These are phyloP conservation scores for Drosophila lacicola DNA, from an alignment of 2,888 invertebrate genomes.

Conservation along the genomic window DNA sequence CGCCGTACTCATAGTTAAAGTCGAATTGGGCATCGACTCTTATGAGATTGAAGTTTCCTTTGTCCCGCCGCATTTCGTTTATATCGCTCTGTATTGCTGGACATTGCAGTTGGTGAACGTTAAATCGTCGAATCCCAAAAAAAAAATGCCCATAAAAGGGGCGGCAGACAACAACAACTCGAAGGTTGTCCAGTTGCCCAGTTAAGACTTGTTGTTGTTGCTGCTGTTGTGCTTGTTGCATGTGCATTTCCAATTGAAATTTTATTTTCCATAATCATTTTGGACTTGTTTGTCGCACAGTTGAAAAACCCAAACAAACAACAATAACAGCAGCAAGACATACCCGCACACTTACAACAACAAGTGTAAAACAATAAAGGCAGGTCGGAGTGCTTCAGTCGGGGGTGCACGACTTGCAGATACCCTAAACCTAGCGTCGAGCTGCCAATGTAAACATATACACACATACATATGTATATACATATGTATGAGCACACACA, in stretches of 20 bases:
- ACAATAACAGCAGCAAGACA: background rate
- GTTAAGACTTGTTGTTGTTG: constrained; percentile 11
- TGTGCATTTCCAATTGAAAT: constrained; percentile 44
- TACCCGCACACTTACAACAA: constrained; percentile 1
- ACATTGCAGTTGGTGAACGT: constrained; percentile 18
- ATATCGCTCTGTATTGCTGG: constrained; percentile 1
- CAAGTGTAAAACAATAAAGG: constrained; percentile 7
- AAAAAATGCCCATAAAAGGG: constrained; percentile 39
- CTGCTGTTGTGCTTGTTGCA: constrained; percentile 34
- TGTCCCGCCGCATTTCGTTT: constrained; percentile 4
- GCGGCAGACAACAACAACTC: constrained; percentile 10
- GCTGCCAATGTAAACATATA: too few relatives aligned
- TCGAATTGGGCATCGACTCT: constrained; percentile 19
- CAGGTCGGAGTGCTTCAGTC: too few relatives aligned
- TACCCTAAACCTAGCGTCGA: too few relatives aligned
- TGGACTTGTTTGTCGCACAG: constrained; percentile 31
- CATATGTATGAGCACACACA: too few relatives aligned
- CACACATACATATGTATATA: too few relatives aligned
- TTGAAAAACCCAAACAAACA: constrained; percentile 14
- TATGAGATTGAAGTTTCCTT: constrained; percentile 8
- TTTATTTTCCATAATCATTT: constrained; percentile 36
- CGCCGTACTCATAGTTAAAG: constrained; percentile 13
- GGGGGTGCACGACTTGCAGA: too few relatives aligned
- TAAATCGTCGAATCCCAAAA: constrained; percentile 12
- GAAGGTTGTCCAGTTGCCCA: constrained; percentile 33